These are phyloP conservation scores for Phrynocephalus versicolor DNA, from an alignment of 2,113 vertebrate species.

Conservation along the genomic window DNA sequence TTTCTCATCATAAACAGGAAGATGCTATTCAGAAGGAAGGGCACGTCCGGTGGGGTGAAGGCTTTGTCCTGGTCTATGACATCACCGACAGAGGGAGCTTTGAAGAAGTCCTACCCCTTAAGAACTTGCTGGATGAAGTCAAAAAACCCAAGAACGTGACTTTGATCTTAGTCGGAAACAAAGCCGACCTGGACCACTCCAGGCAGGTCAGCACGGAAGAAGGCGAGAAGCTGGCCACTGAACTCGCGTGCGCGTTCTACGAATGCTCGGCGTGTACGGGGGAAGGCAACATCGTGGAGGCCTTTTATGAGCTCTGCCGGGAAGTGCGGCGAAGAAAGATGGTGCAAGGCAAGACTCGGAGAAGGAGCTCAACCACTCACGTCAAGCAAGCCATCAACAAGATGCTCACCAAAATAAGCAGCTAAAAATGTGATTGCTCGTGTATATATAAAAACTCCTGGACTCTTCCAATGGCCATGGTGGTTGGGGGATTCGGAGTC, in stretches of 20 bases:
- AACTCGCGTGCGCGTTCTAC: constrained; percentile 94
- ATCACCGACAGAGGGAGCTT: constrained; percentile 97
- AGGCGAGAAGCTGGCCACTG: constrained; percentile 92
- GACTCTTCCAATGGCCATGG: neutral
- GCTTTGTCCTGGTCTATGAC: constrained; percentile 94
- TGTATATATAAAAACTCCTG: neutral
- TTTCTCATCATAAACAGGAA: constrained; percentile 80
- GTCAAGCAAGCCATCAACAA: constrained; percentile 99
- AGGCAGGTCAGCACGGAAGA: constrained; percentile 94
- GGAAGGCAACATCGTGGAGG: constrained; percentile 87
- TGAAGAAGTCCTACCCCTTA: constrained; percentile 89
- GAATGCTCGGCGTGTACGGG: constrained; percentile 96
- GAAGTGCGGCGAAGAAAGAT: constrained; percentile 91
- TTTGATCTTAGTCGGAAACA: constrained; percentile 94
- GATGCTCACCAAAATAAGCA: constrained; percentile 99
- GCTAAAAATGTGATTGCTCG: constrained; percentile 72
- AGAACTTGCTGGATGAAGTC: constrained; percentile 90
- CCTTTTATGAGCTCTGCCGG: constrained; percentile 93
- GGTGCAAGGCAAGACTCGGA: constrained; percentile 91
- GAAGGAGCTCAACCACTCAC: constrained; percentile 95
- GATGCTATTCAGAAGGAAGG: constrained; percentile 92
- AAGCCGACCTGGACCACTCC: constrained; percentile 93
- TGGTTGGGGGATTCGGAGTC: neutral
- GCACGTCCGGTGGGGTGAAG: constrained; percentile 95
- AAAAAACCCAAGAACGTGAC: constrained; percentile 95